Conservation (phyloP, 2,113 vertebrate species). For the Lathamus discolor region DNA sequence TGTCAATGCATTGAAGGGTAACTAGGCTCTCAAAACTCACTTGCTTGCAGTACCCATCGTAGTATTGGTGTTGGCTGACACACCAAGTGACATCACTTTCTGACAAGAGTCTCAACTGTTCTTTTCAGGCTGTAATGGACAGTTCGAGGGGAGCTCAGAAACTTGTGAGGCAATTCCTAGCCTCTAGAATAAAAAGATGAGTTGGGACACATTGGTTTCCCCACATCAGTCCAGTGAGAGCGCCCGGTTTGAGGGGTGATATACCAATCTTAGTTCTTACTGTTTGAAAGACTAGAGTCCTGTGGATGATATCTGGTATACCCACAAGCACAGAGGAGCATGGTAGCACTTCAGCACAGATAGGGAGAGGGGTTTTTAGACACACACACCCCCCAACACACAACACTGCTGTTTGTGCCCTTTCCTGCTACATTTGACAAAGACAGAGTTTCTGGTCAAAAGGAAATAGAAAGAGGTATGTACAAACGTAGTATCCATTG, state of each 20-base stretch:
- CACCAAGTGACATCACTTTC: neutral
- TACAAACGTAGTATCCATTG: neutral
- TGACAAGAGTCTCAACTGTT: neutral
- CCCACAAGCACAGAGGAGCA: neutral
- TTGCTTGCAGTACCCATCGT: neutral
- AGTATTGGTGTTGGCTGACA: neutral
- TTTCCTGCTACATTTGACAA: neutral
- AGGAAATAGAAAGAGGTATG: neutral
- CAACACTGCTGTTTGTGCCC: neutral
- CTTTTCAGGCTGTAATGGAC: neutral
- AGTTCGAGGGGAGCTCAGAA: neutral
- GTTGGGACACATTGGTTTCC: neutral
- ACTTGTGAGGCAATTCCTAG: neutral
- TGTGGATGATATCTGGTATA: neutral
- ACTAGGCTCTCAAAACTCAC: neutral
- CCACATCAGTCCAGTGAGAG: neutral
- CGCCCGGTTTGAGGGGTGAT: neutral
- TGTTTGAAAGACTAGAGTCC: neutral
- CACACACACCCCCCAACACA: accelerated
- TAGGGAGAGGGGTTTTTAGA: neutral
- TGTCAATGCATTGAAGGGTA: neutral
- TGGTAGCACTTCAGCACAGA: neutral
- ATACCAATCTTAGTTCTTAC: neutral
- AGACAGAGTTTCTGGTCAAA: neutral
- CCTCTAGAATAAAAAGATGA: neutral